Evolutionary conservation across 92 coral and sea anemone species (phyloP).

Genomic region (Siderastrea radians): DNA sequence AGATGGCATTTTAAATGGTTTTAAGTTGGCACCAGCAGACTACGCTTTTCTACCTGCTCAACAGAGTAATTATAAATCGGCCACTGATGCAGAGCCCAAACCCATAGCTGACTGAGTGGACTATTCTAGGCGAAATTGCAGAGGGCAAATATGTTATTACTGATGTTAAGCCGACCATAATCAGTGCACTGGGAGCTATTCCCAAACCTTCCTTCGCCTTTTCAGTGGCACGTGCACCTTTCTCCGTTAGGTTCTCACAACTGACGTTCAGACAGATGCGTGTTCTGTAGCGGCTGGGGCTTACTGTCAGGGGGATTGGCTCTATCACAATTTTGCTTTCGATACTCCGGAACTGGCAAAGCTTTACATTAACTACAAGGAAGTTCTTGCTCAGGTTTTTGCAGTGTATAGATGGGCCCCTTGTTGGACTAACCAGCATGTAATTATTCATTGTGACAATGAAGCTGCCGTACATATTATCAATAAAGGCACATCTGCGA

Average conservation of each 20-base stretch:
- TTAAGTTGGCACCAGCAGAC: constrained; percentile 15
- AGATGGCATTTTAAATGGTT: constrained; percentile 59
- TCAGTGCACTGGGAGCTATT: constrained; percentile 64
- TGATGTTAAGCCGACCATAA: constrained; percentile 23
- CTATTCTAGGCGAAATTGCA: constrained; percentile 42
- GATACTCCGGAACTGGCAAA: constrained; percentile 16
- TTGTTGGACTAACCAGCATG: constrained; percentile 38
- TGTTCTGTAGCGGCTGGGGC: constrained; percentile 24
- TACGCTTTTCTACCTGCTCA: constrained; percentile 14
- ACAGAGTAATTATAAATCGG: constrained; percentile 50
- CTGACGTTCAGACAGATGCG: constrained; percentile 42
- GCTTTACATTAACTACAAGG: constrained; percentile 50
- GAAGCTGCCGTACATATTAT: constrained; percentile 51
- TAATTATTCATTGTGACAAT: constrained; percentile 52
- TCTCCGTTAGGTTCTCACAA: not conserved
- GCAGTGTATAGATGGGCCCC: constrained; percentile 40
- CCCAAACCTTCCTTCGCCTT: constrained; percentile 16
- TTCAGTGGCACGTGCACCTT: not conserved
- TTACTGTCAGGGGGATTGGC: constrained; percentile 48
- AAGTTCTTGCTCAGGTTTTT: constrained; percentile 10
- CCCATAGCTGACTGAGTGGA: constrained; percentile 25
- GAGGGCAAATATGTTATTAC: constrained; percentile 61
- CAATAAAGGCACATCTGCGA: constrained; percentile 56
- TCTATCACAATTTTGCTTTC: constrained; percentile 18
- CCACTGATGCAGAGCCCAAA: constrained; percentile 30